Evolutionary conservation across 2,888 invertebrate genomes (phyloP).

Genomic region (Agrotis puta): DNA sequence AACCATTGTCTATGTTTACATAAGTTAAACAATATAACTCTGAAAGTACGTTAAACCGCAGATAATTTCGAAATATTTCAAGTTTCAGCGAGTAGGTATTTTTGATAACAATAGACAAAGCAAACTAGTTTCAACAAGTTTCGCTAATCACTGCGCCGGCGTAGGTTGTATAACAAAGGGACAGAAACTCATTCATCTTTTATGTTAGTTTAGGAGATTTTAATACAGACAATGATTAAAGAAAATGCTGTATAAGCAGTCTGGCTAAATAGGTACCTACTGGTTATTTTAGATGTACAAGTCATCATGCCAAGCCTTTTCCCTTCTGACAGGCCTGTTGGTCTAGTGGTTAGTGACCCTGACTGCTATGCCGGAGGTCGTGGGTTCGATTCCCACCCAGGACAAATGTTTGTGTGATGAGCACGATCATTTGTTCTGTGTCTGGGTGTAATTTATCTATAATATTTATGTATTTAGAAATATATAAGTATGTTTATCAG

Average conservation of each 20-base stretch:
- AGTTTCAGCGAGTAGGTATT: conserved; percentile 36
- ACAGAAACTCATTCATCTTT: conserved; percentile 46
- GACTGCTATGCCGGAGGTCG: no score
- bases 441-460: no score
- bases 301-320: no score
- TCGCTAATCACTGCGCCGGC: conserved; percentile 53
- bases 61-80: conserved; percentile 33
- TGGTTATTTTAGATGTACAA: conserved; percentile 7
- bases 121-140: conserved; percentile 51
- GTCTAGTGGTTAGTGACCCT: no score
- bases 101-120: conserved; percentile 55
- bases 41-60: conserved; percentile 15
- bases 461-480: no score
- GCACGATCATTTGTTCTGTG: no score
- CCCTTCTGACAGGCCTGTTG: no score
- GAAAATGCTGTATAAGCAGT: conserved; percentile 16
- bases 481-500: no score
- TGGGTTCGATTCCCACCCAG: no score
- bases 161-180: conserved; percentile 47
- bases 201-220: conserved; percentile 36
- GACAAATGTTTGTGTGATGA: no score
- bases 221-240: conserved; percentile 43
- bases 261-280: background rate
- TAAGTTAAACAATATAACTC: conserved; percentile 11
- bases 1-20: background rate